phyloP scores from a whole-genome alignment of 2,797 vertebrate species.

The Brachyrhaphis roseni region DNA sequence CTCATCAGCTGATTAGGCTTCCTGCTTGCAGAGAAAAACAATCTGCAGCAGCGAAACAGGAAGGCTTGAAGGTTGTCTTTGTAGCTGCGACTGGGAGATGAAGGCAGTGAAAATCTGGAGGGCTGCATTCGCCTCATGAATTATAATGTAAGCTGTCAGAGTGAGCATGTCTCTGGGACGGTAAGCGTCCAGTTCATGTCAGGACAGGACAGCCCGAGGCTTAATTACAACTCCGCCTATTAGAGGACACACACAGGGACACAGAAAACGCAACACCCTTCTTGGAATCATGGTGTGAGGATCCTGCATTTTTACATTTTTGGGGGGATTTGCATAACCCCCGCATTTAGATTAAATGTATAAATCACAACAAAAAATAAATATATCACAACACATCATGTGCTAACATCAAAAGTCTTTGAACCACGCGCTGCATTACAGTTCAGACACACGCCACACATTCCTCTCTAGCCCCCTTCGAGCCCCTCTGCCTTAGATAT shows the following conservation, averaged over 20 bases:
- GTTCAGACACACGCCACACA: background rate
- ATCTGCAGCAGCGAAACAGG: conserved; percentile 33
- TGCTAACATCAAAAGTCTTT: conserved; percentile 3
- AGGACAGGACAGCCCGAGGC: conserved; percentile 45
- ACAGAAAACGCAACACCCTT: background rate
- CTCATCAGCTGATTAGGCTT: conserved; percentile 32
- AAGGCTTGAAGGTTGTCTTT: conserved; percentile 37
- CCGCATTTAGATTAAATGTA: background rate
- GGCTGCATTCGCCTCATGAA: conserved; percentile 60
- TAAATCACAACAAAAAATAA: background rate
- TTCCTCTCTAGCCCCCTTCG: background rate
- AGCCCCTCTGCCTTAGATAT: conserved; percentile 10
- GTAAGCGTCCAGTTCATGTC: conserved; percentile 63
- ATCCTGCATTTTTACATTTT: background rate
- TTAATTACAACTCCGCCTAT: conserved; percentile 39
- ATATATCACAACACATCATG: conserved; percentile 1
- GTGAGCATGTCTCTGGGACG: conserved; percentile 46
- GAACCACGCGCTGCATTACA: background rate
- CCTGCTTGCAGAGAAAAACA: conserved; percentile 21
- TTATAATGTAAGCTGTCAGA: conserved; percentile 70
- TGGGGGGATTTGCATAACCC: conserved; percentile 20
- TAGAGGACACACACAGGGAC: conserved; percentile 11
- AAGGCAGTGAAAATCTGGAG: conserved; percentile 40
- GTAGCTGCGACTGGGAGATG: conserved; percentile 34
- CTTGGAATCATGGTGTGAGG: conserved; percentile 16